phyloP scores from a whole-genome alignment of 2,888 invertebrate genomes.

The Hanleya hanleyi region DNA sequence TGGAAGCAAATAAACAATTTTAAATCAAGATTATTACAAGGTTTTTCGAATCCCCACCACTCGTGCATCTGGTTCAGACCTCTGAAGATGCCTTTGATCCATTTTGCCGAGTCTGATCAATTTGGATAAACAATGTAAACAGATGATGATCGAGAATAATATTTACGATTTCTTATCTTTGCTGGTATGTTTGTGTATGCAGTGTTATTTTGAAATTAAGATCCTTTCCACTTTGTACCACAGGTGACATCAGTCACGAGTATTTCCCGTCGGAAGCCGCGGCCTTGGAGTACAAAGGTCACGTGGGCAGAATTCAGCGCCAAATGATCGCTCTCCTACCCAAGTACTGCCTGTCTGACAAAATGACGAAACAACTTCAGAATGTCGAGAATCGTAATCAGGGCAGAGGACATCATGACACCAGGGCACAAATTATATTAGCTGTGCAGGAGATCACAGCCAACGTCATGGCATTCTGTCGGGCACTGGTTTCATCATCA shows the following conservation, averaged over 20 bases:
- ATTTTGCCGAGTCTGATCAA: no score
- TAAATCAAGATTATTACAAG: no score
- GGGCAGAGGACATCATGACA: slow-evolving; percentile 43
- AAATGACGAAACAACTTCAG: slow-evolving; percentile 57
- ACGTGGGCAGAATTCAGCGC: slow-evolving; percentile 80
- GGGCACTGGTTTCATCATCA: slow-evolving; percentile 61
- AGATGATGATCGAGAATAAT: no score
- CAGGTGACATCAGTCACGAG: slow-evolving; percentile 46
- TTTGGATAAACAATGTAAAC: no score
- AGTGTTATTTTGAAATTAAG: no score
- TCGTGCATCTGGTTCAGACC: no score
- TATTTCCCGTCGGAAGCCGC: slow-evolving; percentile 51
- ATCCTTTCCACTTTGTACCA: no score
- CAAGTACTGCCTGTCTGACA: slow-evolving; percentile 77
- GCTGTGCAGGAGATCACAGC: slow-evolving; percentile 65
- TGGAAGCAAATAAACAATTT: no score
- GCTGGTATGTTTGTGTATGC: no score
- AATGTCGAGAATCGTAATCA: slow-evolving; percentile 40
- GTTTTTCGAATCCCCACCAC: no score
- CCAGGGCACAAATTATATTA: slow-evolving; percentile 51
- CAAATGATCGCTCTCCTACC: slow-evolving; percentile 85
- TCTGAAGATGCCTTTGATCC: no score
- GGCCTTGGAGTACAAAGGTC: slow-evolving; percentile 65
- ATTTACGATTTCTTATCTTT: no score
- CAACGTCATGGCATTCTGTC: slow-evolving; percentile 68